phyloP scores from a whole-genome alignment of 2,888 invertebrate genomes.

The Pomacea canaliculata region DNA sequence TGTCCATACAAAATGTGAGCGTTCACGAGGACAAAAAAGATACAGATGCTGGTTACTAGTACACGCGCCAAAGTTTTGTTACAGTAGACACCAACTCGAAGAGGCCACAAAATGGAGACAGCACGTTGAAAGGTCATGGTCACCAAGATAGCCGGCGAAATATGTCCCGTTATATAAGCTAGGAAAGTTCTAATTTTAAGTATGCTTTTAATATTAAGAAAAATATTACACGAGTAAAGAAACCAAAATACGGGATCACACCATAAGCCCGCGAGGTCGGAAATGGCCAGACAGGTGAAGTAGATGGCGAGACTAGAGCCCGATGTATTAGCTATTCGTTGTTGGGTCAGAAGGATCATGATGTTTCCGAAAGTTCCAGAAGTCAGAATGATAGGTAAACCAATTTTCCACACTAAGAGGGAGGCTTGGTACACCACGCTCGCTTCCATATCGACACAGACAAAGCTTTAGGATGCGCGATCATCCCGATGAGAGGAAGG shows the following conservation, averaged over 20 bases:
- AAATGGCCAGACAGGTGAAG: slow-evolving; percentile 27
- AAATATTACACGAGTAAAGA: background rate
- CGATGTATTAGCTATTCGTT: background rate
- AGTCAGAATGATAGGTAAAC: background rate
- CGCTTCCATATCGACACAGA: too few species aligned
- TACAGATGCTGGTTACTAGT: too few species aligned
- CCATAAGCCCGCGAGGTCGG: slow-evolving; percentile 30
- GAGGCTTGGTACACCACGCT: background rate
- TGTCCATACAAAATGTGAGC: too few species aligned
- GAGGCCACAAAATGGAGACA: slow-evolving; percentile 13
- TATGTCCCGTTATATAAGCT: background rate
- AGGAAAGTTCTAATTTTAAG: slow-evolving; percentile 24
- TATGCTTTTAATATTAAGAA: slow-evolving; percentile 7
- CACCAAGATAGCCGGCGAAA: too few species aligned
- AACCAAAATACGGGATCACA: slow-evolving; percentile 11
- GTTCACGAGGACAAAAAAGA: too few species aligned
- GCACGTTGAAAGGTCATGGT: too few species aligned
- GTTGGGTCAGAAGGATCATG: slow-evolving; percentile 10
- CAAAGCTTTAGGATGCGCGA: too few species aligned
- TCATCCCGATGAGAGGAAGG: too few species aligned
- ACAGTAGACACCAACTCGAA: background rate
- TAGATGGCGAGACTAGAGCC: slow-evolving; percentile 21
- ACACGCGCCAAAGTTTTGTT: too few species aligned
- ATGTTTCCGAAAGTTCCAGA: slow-evolving; percentile 12
- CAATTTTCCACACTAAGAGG: background rate